Percentiles rank a stretch among this genome's conserved stretches.
These are phyloP conservation scores for Caenorhabditis plicata DNA, from an alignment of 2,888 invertebrate genomes.

Conservation along the genomic window DNA sequence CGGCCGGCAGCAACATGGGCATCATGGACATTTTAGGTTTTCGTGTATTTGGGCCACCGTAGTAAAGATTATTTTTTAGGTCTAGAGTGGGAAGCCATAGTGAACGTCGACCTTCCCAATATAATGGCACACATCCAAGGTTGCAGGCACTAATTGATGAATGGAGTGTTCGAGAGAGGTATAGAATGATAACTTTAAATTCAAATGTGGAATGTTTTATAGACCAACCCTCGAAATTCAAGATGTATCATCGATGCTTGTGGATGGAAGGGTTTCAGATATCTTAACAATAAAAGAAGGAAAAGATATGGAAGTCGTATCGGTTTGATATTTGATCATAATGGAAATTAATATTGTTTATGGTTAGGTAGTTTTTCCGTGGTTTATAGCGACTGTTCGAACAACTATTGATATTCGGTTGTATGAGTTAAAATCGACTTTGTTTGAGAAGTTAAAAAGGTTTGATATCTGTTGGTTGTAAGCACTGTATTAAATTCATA, in stretches of 20 bases:
- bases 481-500: too few relatives aligned
- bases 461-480: too few relatives aligned
- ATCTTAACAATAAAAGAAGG: not conserved
- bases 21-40: not conserved
- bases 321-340: not conserved
- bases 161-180: slow-evolving; percentile 31
- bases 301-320: not conserved
- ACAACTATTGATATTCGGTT: slow-evolving; percentile 35
- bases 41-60: not conserved
- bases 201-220: slow-evolving; percentile 2
- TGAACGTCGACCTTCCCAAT: slow-evolving; percentile 1
- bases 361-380: slow-evolving; percentile 26
- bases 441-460: slow-evolving; percentile 12
- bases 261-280: not conserved
- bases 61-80: slow-evolving; percentile 1
- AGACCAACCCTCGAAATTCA: slow-evolving; percentile 27
- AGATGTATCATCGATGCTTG: slow-evolving; percentile 9
- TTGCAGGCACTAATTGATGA: slow-evolving; percentile 22
- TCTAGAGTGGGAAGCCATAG: slow-evolving; percentile 16
- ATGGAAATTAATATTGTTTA: not conserved
- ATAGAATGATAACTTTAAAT: not conserved
- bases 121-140: slow-evolving; percentile 7
- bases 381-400: slow-evolving; percentile 44
- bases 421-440: slow-evolving; percentile 26
- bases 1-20: too few relatives aligned